Base-by-base conservation (phyloP, 1,140 invertebrate genomes). In the Monomorium pharaonis region DNA sequence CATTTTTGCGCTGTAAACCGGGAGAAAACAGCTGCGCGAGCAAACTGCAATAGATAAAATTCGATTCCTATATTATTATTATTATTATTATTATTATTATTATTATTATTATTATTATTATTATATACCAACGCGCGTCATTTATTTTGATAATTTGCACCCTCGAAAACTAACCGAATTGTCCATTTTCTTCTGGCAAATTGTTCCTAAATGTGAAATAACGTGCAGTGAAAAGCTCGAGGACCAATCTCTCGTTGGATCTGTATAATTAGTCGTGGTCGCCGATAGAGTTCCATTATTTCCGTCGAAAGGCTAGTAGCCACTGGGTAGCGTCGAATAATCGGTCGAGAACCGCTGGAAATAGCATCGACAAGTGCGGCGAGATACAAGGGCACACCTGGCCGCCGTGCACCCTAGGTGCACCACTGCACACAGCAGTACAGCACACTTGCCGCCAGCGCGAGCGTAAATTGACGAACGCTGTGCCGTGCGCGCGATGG, bases 281-380 rank as follows among this genome's bases (percentile, higher is more conserved):
- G 47, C 62, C 62, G 63, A 69, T 80, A 69, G 27, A 18, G 18
- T 54, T 69, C 30, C 47, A 56, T 54, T 27, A 54, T 69, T 42
- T 18, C 47, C 21, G 14, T 80, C 7, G 47, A 54, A 56, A 80
- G 16, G 0, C 18, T 27, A 18, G 16, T 3, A 33, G 30, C 12
- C 24, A n/a, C n/a, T n/a, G n/a, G n/a, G n/a, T n/a, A n/a, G n/a
- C n/a, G n/a, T n/a, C n/a, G n/a, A n/a, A n/a, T n/a, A n/a, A n/a
- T n/a, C n/a, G n/a, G n/a, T n/a, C n/a, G n/a, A n/a, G n/a, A n/a
- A n/a, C n/a, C 33, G 47, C 77, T 69, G 63, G 62, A 80, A 80
- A 80, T 56, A 80, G 77, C 74, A 27, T 42, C 54, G 74, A 42
- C 72, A 72, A 86, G 47, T 63, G 49, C 60, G 69, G 2, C 21